phyloP scores from a whole-genome alignment of 2,797 vertebrate species.

The Echiichthys vipera region DNA sequence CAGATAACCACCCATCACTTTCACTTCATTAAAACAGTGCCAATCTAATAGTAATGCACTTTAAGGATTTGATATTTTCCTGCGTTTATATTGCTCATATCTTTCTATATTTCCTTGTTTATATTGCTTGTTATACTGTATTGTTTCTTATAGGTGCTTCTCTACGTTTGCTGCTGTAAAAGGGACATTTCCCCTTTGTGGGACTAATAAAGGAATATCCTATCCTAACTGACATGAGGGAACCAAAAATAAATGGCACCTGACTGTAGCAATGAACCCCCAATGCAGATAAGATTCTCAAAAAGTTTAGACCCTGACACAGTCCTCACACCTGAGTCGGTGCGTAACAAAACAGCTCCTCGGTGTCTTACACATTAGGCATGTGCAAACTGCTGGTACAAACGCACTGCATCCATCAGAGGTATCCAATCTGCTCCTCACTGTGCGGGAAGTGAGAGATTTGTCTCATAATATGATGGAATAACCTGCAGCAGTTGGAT shows the following conservation, averaged over 20 bases:
- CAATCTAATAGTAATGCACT: neutral
- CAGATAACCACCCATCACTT: neutral
- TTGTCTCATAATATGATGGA: constrained; percentile 39
- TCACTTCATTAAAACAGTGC: neutral
- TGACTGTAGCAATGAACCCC: neutral
- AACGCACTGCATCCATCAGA: constrained; percentile 44
- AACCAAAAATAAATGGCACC: neutral
- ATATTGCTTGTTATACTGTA: no score
- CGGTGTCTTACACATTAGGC: constrained; percentile 24
- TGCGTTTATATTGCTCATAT: no score
- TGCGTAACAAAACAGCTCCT: neutral
- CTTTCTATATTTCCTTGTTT: no score
- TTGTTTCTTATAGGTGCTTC: no score
- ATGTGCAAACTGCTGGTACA: constrained; percentile 26
- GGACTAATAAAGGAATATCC: no score
- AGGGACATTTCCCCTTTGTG: no score
- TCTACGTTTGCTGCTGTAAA: no score
- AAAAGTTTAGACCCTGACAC: neutral
- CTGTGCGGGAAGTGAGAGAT: constrained; percentile 62
- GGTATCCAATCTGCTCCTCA: constrained; percentile 39
- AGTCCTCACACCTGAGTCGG: neutral
- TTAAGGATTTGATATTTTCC: no score
- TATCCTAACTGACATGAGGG: neutral
- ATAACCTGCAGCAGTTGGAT: constrained; percentile 18
- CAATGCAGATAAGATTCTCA: neutral